Evolutionary conservation across 2,113 vertebrate genomes (phyloP).

Genomic region (Sminthopsis crassicaudata): DNA sequence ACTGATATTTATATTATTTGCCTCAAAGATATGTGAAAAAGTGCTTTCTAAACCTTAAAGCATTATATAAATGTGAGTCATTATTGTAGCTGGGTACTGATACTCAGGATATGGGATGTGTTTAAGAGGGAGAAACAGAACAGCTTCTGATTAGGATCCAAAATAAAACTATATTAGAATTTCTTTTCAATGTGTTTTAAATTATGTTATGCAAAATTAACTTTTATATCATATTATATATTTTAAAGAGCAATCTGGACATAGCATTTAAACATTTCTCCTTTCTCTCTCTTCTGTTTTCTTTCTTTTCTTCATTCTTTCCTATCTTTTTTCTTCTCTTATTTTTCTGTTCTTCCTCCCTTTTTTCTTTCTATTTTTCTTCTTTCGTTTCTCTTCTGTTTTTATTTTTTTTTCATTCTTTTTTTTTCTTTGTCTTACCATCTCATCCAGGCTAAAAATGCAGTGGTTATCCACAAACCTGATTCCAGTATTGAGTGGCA

Average conservation of each 20-base stretch:
- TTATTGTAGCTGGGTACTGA: neutral
- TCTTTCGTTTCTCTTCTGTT: no score
- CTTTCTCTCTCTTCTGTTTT: no score
- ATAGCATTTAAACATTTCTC: slow-evolving; percentile 18
- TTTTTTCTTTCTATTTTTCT: no score
- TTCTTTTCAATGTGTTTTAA: neutral
- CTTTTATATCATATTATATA: slow-evolving; percentile 25
- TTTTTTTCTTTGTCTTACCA: neutral
- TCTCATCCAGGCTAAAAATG: neutral
- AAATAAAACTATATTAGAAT: slow-evolving; percentile 22
- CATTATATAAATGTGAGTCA: neutral
- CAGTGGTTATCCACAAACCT: neutral
- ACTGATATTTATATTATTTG: neutral
- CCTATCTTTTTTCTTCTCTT: no score
- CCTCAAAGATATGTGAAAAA: neutral
- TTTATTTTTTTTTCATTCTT: no score
- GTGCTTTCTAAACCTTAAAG: neutral
- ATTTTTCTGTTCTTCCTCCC: no score
- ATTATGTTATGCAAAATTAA: slow-evolving; percentile 22
- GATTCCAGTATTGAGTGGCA: no score
- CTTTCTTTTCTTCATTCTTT: no score
- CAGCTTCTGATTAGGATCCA: slow-evolving; percentile 36
- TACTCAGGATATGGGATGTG: neutral
- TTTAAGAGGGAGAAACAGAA: neutral
- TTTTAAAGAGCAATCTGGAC: slow-evolving; percentile 33